Conservation (phyloP, 1,140 invertebrate genomes). For the Diabrotica virgifera region DNA sequence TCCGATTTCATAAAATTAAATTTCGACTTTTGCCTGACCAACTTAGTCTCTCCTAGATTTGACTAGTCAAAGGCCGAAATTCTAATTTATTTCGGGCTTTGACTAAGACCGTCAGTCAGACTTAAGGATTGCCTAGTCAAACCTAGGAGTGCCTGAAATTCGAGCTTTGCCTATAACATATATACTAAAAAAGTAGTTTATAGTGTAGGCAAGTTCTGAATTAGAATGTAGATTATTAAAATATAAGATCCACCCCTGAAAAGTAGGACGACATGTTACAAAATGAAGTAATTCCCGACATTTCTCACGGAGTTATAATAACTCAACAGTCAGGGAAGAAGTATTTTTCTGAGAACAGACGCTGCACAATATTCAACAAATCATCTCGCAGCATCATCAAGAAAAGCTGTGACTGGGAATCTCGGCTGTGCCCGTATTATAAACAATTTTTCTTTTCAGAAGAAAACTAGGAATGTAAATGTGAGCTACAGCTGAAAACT, state of each 20-base stretch:
- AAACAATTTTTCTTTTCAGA: constrained; percentile 3
- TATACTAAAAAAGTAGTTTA: no score
- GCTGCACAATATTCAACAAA: not conserved
- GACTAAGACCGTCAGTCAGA: no score
- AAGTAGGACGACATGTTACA: not conserved
- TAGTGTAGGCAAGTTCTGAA: no score
- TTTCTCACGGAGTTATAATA: not conserved
- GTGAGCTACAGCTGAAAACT: not conserved
- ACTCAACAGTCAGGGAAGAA: not conserved
- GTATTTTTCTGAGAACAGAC: not conserved
- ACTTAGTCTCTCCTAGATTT: no score
- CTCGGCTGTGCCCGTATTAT: not conserved
- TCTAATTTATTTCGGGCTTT: no score
- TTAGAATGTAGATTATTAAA: not conserved
- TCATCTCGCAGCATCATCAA: constrained; percentile 1
- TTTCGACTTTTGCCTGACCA: no score
- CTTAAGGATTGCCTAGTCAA: no score
- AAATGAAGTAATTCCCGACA: not conserved
- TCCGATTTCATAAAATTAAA: no score
- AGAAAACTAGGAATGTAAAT: not conserved
- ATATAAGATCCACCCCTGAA: not conserved
- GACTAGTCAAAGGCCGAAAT: no score
- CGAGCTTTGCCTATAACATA: no score
- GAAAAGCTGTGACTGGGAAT: not conserved
- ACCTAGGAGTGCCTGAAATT: no score